These are phyloP conservation scores for Sebastes hubbsi DNA, from an alignment of 2,797 vertebrate genomes.

Conservation along the genomic window DNA sequence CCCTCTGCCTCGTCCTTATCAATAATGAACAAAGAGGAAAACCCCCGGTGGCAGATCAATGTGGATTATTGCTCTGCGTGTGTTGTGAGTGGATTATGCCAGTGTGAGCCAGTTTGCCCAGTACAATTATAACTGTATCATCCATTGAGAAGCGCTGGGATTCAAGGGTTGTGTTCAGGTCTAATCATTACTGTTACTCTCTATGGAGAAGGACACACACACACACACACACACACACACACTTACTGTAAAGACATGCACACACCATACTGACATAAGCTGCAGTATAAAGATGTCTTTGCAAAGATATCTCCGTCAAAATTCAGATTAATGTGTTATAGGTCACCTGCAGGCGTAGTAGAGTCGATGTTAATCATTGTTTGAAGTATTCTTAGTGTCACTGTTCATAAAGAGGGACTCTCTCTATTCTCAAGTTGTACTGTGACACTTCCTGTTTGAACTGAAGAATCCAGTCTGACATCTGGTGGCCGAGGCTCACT, in stretches of 20 bases:
- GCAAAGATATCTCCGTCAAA: background rate
- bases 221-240: background rate
- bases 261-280: background rate
- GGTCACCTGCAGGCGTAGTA: background rate
- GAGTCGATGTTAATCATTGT: background rate
- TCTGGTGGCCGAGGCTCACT: constrained; percentile 59
- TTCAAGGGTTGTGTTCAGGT: constrained; percentile 3
- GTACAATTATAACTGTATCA: constrained; percentile 63
- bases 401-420: background rate
- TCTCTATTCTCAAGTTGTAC: background rate
- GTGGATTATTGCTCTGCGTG: constrained; percentile 36
- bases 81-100: constrained; percentile 54
- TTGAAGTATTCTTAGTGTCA: background rate
- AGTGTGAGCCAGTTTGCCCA: constrained; percentile 58
- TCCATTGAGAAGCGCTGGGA: constrained; percentile 25
- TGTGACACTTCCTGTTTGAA: constrained; percentile 2
- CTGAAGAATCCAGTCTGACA: constrained; percentile 55
- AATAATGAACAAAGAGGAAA: constrained; percentile 60
- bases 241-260: background rate
- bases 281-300: background rate
- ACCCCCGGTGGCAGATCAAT: constrained; percentile 46
- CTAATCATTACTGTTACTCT: constrained; percentile 14
- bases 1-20: constrained; percentile 36
- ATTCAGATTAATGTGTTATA: background rate
- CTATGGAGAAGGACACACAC: background rate